phyloP scores from a whole-genome alignment of 2,888 invertebrate species.

The Hemistola chrysoprasaria region DNA sequence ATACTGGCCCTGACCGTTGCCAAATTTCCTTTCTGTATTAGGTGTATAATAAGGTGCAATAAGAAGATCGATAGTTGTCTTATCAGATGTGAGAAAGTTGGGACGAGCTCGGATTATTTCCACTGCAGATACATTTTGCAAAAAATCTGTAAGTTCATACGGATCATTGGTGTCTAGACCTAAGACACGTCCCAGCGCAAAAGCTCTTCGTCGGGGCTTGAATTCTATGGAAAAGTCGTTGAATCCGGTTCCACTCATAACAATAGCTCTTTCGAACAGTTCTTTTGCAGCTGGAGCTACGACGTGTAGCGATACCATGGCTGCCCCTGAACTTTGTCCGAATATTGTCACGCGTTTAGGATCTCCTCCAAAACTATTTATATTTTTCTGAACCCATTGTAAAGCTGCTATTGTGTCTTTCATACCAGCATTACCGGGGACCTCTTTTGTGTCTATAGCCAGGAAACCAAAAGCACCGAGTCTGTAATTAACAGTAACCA shows the following conservation, averaged over 20 bases:
- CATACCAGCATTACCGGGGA: conserved; percentile 82
- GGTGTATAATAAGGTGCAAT: conserved; percentile 26
- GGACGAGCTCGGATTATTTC: conserved; percentile 17
- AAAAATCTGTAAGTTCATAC: conserved; percentile 33
- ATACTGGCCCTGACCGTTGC: conserved; percentile 7
- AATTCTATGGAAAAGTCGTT: conserved; percentile 51
- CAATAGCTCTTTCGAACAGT: conserved; percentile 68
- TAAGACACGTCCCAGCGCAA: conserved; percentile 32
- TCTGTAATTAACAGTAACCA: conserved; percentile 81
- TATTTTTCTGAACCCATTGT: conserved; percentile 48
- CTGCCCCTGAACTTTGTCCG: conserved; percentile 31
- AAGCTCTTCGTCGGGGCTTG: conserved; percentile 67
- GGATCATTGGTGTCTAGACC: conserved; percentile 33
- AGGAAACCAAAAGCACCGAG: conserved; percentile 78
- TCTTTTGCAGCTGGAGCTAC: conserved; percentile 57
- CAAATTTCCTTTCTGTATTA: conserved; percentile 38
- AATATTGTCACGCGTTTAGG: conserved; percentile 42
- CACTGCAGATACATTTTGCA: conserved; percentile 29
- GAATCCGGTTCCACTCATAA: conserved; percentile 84
- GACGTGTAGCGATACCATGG: conserved; percentile 32
- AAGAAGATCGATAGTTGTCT: conserved; percentile 19
- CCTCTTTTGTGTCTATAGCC: conserved; percentile 69
- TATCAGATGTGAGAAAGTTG: conserved; percentile 16
- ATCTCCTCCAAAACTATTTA: conserved; percentile 46
- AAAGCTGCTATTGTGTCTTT: conserved; percentile 58